A percentile compares a stretch with the other conserved stretches of the same genome.
phyloP scores from a whole-genome alignment of 2,888 invertebrate genomes.

The Drosophila emarginata region DNA sequence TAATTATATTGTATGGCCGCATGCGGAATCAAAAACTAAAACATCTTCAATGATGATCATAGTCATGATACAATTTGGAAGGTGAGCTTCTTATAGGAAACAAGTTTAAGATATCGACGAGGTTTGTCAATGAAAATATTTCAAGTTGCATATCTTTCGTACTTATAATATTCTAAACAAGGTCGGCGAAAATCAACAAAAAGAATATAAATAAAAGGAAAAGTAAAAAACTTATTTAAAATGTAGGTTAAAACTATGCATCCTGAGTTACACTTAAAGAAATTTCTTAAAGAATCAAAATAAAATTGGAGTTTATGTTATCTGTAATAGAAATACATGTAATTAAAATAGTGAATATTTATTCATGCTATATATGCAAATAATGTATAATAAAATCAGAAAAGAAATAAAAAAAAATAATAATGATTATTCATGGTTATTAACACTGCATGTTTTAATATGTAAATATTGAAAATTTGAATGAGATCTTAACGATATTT shows the following conservation, averaged over 20 bases:
- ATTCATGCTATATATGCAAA: not conserved
- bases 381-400: no score
- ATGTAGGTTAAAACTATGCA: not conserved
- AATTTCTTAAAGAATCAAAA: not conserved
- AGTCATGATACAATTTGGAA: constrained; percentile 42
- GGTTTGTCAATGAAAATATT: constrained; percentile 12
- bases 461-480: not conserved
- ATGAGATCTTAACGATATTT: not conserved
- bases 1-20: no score
- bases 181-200: constrained; percentile 20
- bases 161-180: constrained; percentile 38
- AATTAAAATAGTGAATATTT: no score
- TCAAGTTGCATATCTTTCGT: constrained; percentile 35
- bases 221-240: not conserved
- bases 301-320: not conserved
- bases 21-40: constrained; percentile 16
- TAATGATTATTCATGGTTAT: not conserved
- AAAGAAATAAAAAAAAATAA: no score
- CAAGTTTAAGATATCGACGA: constrained; percentile 14
- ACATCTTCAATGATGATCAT: constrained; percentile 62
- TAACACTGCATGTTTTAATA: not conserved
- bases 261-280: not conserved
- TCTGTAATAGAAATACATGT: no score
- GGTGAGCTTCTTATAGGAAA: constrained; percentile 55
- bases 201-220: not conserved